Evolutionary conservation across 2,888 invertebrate genomes (phyloP), one percentile per base, ranked within the genome.

Genomic region (Gryllus longicercus): DNA sequence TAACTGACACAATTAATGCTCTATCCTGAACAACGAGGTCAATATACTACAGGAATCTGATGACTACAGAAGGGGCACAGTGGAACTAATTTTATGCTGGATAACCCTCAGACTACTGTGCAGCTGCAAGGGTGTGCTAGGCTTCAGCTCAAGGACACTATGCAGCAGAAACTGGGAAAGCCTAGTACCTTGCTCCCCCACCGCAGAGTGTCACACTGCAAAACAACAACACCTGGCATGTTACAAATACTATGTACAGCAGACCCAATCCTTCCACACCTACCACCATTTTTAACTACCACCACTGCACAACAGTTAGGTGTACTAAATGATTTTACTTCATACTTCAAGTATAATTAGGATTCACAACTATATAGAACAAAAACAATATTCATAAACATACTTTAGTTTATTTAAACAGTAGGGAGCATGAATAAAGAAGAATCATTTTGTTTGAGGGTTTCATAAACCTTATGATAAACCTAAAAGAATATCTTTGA

Each of bases 151-250:
- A 78, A 78, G 50, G 51, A 21, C 50, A n/a, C 51, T 78, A 51
- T 49, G 51, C n/a, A 50, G 78, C 50, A 78, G 51, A 51, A 50
- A 78, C 51, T 21, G 23, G 21, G 51, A 51, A 21, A 51, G 21
- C 63, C 50, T 49, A 25, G 14, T 79, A 81, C 78, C 79, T 81
- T 79, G 76, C 49, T 63, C 76, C 79, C 75, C 74, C 78, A 79
- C 75, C 21, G 77, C 78, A 74, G 74, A 75, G 50, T 51, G 74
- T 79, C 75, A 79, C 81, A 79, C 78, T 79, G 81, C 77, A 81
- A 78, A 81, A 81, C 51, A 79, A 81, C 75, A 81, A 79, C 63
- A 76, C 25, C 51, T 49, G 18, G 75, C 38, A 50, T 76, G 51
- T 12, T 79, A 74, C 77, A 50, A 25, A 76, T 76, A 76, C 25